Percentiles rank a stretch among this genome's conserved stretches.
phyloP scores from a whole-genome alignment of 2,797 vertebrate genomes.

The Arrhamphus sclerolepis region DNA sequence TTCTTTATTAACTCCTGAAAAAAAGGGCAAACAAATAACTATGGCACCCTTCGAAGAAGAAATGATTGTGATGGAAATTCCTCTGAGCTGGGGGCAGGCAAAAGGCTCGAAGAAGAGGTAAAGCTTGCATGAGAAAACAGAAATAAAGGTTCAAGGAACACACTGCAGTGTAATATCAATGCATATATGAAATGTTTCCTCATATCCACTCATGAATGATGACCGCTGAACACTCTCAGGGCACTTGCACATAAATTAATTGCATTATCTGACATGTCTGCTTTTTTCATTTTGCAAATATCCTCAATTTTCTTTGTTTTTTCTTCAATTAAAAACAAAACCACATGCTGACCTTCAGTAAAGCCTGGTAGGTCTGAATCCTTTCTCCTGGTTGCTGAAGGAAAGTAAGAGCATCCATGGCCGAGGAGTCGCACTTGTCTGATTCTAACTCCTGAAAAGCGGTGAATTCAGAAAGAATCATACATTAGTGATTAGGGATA shows the following conservation, averaged over 20 bases:
- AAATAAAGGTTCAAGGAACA: no score
- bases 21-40: not conserved
- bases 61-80: not conserved
- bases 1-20: slow-evolving; percentile 93
- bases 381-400: slow-evolving; percentile 91
- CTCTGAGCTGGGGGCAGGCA: not conserved
- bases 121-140: no score
- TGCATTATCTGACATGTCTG: no score
- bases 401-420: slow-evolving; percentile 87
- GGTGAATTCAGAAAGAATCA: slow-evolving; percentile 10
- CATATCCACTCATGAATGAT: no score
- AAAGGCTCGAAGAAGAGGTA: not conserved
- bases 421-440: slow-evolving; percentile 66
- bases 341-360: slow-evolving; percentile 86
- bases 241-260: no score
- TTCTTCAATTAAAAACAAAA: no score
- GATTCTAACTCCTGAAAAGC: slow-evolving; percentile 79
- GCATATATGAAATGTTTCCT: no score
- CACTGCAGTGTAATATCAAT: no score
- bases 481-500: not conserved
- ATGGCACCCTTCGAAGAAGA: not conserved
- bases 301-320: no score
- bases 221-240: no score
- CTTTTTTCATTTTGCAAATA: no score
- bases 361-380: slow-evolving; percentile 90